Conservation (phyloP, 2,797 vertebrate species). For the Phoxinus dragarum region DNA sequence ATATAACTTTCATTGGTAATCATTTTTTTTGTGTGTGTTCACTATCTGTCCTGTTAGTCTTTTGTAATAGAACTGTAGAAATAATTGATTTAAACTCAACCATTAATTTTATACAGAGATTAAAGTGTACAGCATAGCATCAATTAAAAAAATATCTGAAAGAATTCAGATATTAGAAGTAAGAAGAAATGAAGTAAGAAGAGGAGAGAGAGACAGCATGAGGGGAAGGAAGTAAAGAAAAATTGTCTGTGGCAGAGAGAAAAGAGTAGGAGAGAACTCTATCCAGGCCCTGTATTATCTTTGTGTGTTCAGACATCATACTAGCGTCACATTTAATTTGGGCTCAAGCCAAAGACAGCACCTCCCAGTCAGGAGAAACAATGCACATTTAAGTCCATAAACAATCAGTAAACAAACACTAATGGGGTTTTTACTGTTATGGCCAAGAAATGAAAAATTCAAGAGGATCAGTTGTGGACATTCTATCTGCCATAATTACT, state of each 20-base stretch:
- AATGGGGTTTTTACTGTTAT: conserved; percentile 73
- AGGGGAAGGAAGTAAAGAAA: not conserved
- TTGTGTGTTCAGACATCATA: conserved; percentile 64
- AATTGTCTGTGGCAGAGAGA: not conserved
- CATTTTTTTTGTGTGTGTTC: not conserved
- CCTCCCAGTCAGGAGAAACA: conserved; percentile 60
- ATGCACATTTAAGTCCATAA: conserved; percentile 61
- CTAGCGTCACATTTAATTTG: conserved; percentile 68
- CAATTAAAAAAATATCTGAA: not conserved
- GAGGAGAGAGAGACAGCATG: conserved; percentile 8
- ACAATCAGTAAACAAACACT: conserved; percentile 69
- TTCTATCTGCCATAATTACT: conserved; percentile 74
- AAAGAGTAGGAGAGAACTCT: conserved; percentile 32
- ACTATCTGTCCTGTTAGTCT: not conserved
- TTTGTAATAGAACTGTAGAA: not conserved
- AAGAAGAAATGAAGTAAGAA: not conserved
- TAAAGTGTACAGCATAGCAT: not conserved
- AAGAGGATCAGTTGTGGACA: conserved; percentile 70
- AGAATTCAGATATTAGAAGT: not conserved
- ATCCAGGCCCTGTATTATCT: conserved; percentile 56
- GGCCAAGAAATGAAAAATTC: conserved; percentile 68
- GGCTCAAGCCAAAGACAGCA: conserved; percentile 58
- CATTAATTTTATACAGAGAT: not conserved
- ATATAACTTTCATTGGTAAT: not conserved
- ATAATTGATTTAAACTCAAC: not conserved